Base-by-base conservation (phyloP, 2,113 vertebrate species). In the Leptocoma aspasia region DNA sequence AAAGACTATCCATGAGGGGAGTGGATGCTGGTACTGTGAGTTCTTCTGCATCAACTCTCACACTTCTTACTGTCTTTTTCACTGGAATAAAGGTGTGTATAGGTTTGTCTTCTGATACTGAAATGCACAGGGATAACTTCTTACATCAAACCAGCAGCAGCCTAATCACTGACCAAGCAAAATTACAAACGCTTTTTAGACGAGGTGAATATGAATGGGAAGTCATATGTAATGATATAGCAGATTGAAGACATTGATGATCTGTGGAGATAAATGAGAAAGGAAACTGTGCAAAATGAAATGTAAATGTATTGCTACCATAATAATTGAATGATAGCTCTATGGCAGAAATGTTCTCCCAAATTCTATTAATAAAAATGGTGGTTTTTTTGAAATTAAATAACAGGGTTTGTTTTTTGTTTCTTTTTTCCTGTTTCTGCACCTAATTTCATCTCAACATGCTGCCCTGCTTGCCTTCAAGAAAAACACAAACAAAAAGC, bases 371-470 rank as follows among this genome's bases (percentile, higher is more conserved):
- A 57, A 56, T 69, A 45, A 82, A 83, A 77, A 10, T 0, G 13
- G 13, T 47, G 22, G 21, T 21, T 69, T 56, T 68, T 94, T 22
- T n/a, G 2, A 20, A 68, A 23, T 56, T 1, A 92, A 72, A 33
- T 56, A 50, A 24, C 11, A 24, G 3, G 5, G 3, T 10, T 10
- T 9, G 2, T 0, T 9, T 23, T 0, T 39, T 81, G 12, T 18
- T 39, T 5, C 6, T 27, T 45, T 0, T 61, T 87, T 75, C 28
- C 15, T 35, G 19, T 53, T 86, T 31, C 20, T 85, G 13, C 5
- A 33, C 4, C 3, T 53, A 42, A 54, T 90, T 88, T 80, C 9
- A 60, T 72, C 22, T 82, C 27, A 64, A 15, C 7, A 30, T 42
- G 11, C 6, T 56, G 61, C 15, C 8, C 18, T 57, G 10, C 6